A percentile compares a stretch with the other conserved stretches of the same genome.
Conservation (phyloP, 2,888 invertebrate genomes). For the Parnassius apollo region DNA sequence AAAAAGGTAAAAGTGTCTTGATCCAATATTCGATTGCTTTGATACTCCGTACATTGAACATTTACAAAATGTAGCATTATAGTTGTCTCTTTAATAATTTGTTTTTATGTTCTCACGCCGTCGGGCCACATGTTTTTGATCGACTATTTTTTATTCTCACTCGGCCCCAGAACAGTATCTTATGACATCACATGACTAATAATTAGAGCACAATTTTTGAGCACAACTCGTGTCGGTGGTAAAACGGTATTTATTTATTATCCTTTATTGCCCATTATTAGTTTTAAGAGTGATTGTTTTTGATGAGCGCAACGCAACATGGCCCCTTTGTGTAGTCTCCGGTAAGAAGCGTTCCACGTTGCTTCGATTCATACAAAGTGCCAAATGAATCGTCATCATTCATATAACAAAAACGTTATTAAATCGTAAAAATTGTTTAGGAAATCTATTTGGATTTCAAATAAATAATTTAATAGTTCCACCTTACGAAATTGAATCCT, state of each 20-base stretch:
- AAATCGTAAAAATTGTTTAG: slow-evolving; percentile 1
- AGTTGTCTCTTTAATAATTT: slow-evolving; percentile 58
- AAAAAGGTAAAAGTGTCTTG: slow-evolving; percentile 12
- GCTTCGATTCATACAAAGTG: neutral
- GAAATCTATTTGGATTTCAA: slow-evolving; percentile 32
- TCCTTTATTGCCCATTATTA: slow-evolving; percentile 44
- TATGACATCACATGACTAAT: slow-evolving; percentile 65
- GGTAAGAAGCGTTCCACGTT: neutral
- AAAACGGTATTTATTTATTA: slow-evolving; percentile 69
- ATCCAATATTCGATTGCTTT: slow-evolving; percentile 6
- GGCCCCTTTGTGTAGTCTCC: neutral
- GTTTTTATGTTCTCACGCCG: slow-evolving; percentile 73
- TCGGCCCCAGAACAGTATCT: slow-evolving; percentile 43
- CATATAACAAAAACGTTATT: slow-evolving; percentile 1
- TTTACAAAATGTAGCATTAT: slow-evolving; percentile 33
- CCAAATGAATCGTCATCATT: neutral
- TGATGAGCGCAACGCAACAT: neutral
- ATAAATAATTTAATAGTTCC: slow-evolving; percentile 47
- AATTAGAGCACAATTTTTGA: slow-evolving; percentile 68
- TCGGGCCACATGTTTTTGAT: slow-evolving; percentile 71
- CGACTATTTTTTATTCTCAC: slow-evolving; percentile 67
- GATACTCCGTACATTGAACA: slow-evolving; percentile 23
- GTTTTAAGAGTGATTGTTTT: slow-evolving; percentile 18
- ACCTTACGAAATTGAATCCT: slow-evolving; percentile 59
- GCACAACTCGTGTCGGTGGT: slow-evolving; percentile 64